Conservation (phyloP, 2,888 invertebrate genomes). For the Heliothis peltigera region DNA sequence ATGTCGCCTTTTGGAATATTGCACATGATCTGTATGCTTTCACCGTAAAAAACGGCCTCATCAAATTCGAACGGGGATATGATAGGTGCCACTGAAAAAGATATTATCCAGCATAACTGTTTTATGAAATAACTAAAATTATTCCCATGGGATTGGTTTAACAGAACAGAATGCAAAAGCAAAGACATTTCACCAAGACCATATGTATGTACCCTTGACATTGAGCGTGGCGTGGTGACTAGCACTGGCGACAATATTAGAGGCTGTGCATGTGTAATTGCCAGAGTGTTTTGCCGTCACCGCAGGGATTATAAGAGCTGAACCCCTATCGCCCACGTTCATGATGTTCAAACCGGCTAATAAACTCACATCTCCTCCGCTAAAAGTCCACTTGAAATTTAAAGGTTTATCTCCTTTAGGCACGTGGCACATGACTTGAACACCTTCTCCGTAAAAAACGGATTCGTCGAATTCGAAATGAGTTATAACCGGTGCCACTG, state of each 20-base stretch:
- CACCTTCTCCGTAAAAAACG: constrained; percentile 89
- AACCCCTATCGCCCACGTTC: constrained; percentile 91
- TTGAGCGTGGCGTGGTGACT: constrained; percentile 91
- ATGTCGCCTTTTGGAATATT: constrained; percentile 92
- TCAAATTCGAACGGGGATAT: constrained; percentile 91
- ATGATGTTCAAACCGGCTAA: constrained; percentile 91
- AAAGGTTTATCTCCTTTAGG: constrained; percentile 93
- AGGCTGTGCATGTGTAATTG: constrained; percentile 92
- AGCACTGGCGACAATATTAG: constrained; percentile 91
- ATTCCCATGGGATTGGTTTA: constrained; percentile 49
- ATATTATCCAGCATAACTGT: constrained; percentile 42
- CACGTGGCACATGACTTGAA: constrained; percentile 90
- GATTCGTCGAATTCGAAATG: constrained; percentile 91
- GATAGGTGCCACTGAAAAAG: constrained; percentile 90
- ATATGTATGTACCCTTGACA: constrained; percentile 89
- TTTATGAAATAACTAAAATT: constrained; percentile 35
- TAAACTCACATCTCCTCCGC: constrained; percentile 90
- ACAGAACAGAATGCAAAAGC: constrained; percentile 73
- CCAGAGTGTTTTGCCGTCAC: constrained; percentile 92
- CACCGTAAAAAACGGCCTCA: constrained; percentile 89
- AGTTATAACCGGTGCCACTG: constrained; percentile 91
- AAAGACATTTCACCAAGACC: constrained; percentile 75
- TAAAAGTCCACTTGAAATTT: constrained; percentile 93
- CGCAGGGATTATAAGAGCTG: constrained; percentile 92
- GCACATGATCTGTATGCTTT: constrained; percentile 90